Evolutionary conservation across 2,113 vertebrate species (phyloP).

Genomic region (Indicator maculatus): DNA sequence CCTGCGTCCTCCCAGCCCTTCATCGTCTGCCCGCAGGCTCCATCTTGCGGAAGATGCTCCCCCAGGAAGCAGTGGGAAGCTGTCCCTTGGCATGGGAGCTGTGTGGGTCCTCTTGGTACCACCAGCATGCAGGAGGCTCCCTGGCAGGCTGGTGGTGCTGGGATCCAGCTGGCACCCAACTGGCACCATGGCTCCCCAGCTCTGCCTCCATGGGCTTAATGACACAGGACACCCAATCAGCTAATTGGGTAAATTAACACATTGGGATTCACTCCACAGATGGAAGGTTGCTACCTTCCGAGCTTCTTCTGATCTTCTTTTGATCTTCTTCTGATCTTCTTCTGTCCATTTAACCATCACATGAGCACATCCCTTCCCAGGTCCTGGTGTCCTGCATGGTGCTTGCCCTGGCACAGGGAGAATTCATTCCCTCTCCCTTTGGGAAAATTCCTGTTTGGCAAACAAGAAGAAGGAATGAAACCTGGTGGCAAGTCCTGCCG

Average conservation of each 20-base stretch:
- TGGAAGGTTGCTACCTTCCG: neutral
- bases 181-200: accelerated
- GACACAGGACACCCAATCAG: accelerated
- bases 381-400: accelerated
- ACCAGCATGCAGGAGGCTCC: neutral
- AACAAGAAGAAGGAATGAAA: neutral
- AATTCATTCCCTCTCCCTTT: neutral
- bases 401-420: accelerated
- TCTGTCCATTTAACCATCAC: neutral
- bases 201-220: neutral
- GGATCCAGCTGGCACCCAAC: neutral
- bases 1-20: accelerated
- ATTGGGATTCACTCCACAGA: neutral
- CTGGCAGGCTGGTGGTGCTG: accelerated
- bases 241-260: neutral
- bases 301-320: neutral
- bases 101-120: neutral
- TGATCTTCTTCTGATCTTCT: neutral
- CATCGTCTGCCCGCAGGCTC: slow-evolving; percentile 33
- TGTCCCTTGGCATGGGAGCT: neutral
- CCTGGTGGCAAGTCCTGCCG: accelerated
- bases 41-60: slow-evolving; percentile 49
- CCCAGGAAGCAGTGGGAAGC: neutral
- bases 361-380: accelerated
- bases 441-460: neutral